These are phyloP conservation scores for Pocillopora grandis DNA, from an alignment of 92 coral and sea anemone species.

Conservation along the genomic window DNA sequence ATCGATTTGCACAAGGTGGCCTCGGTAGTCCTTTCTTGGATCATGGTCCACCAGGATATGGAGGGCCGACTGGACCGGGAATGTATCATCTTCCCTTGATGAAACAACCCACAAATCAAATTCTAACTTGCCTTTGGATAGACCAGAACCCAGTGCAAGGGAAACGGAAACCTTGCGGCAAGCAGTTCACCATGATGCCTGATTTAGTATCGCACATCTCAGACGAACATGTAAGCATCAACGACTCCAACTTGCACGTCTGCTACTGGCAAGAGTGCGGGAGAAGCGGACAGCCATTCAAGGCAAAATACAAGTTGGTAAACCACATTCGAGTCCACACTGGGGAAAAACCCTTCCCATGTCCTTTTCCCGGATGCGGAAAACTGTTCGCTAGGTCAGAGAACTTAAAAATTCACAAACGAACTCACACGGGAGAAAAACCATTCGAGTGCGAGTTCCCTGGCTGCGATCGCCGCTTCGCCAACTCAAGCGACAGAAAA, in stretches of 20 bases:
- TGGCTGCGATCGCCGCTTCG: conserved; percentile 99
- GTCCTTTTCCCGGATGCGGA: conserved; percentile 96
- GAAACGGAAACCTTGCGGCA: conserved; percentile 93
- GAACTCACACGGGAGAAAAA: conserved; percentile 98
- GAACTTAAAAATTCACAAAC: conserved; percentile 95
- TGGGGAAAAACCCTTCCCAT: conserved; percentile 98
- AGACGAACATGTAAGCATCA: conserved; percentile 96
- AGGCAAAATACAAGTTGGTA: conserved; percentile 98
- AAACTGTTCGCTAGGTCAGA: conserved; percentile 99
- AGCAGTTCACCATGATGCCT: conserved; percentile 91
- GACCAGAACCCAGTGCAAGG: conserved; percentile 91
- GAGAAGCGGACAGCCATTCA: conserved; percentile 93
- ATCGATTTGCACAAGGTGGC: conserved; percentile 82
- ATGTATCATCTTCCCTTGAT: conserved; percentile 82
- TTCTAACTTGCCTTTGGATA: conserved; percentile 96
- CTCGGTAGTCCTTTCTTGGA: conserved; percentile 83
- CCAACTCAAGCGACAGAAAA: conserved; percentile 98
- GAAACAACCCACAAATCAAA: conserved; percentile 95
- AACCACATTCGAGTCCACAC: conserved; percentile 99
- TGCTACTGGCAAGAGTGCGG: conserved; percentile 97
- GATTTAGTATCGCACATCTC: conserved; percentile 97
- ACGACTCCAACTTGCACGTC: conserved; percentile 88
- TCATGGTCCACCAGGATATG: conserved; percentile 79
- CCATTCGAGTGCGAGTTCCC: conserved; percentile 96
- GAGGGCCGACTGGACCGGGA: conserved; percentile 79